Evolutionary conservation across 1,140 invertebrate species (phyloP), one percentile per base, ranked within the genome.

Genomic region (Drosophila navojoa): DNA sequence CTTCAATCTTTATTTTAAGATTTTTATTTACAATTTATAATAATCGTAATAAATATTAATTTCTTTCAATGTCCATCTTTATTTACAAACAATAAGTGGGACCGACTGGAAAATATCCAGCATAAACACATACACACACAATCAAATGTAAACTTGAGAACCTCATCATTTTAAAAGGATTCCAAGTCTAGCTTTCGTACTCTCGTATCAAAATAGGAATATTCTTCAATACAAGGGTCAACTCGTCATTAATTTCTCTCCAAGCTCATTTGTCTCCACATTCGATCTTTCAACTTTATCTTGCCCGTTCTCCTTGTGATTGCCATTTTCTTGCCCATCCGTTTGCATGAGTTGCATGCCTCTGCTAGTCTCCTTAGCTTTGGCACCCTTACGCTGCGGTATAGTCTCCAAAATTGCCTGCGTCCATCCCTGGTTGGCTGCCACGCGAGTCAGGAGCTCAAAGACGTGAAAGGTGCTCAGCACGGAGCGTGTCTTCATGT

Each of bases 381-480:
- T 93, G 13, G 95, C 95, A 29, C 96, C 95, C 92, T 96, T 97
- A 42, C 97, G 93, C 76, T 94, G 92, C 42, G 97, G 97, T 69
- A 98, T 92, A 2, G 97, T 96, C 84, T 95, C 92, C 42, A 98
- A 93, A 73, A 99, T 95, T 6, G 97, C 95, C 57, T 98, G 95
- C 91, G 96, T 95, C 97, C 98, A 99, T 42, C 94, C 93, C 82
- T 95, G 93, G 1, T 96, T 96, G 92, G 97, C 95, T 13, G 95
- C 95, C 38, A 97, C 95, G 74, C 94, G 93, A 10, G 98, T 91
- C 16, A 99, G 91, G 78, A 99, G 98, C 93, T 98, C 97, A 93
- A 98, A 99, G 13, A 99, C 97, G 94, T 99, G 98, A 93, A 99
- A 98, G 69, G 99, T 96, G 25, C 98, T 98, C 38, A 99, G 94